Percentiles rank a stretch among this genome's conserved stretches.
phyloP scores from a whole-genome alignment of 1,140 invertebrate genomes.

The Drosophila orosa region DNA sequence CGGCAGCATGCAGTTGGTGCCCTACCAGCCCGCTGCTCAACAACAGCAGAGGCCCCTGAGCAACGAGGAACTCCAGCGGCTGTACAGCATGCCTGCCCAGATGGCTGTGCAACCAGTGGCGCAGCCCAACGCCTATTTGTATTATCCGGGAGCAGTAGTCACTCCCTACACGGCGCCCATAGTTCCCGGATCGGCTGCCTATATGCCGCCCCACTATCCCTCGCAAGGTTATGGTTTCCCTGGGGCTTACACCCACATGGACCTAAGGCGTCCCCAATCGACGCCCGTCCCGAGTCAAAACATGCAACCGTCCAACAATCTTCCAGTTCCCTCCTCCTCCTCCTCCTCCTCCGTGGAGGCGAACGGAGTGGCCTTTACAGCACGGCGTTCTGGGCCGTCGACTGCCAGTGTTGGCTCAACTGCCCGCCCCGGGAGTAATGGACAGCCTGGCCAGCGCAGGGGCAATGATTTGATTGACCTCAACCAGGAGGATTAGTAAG shows the following conservation, averaged over 20 bases:
- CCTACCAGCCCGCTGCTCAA: conserved; percentile 58
- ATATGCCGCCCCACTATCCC: conserved; percentile 75
- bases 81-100: conserved; percentile 78
- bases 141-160: conserved; percentile 52
- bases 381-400: conserved; percentile 31
- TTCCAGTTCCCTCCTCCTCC: neutral
- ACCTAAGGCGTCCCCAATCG: conserved; percentile 48
- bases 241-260: conserved; percentile 54
- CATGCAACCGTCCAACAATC: conserved; percentile 26
- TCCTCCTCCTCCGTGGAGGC: neutral
- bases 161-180: conserved; percentile 57
- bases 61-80: conserved; percentile 72
- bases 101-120: conserved; percentile 60
- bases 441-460: conserved; percentile 38
- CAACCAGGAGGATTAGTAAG: conserved; percentile 77
- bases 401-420: conserved; percentile 2
- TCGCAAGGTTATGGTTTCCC: conserved; percentile 49
- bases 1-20: conserved; percentile 72
- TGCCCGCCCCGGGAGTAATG: conserved; percentile 27
- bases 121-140: conserved; percentile 51
- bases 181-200: conserved; percentile 72
- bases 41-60: conserved; percentile 74
- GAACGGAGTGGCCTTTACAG: conserved; percentile 26
- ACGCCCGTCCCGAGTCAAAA: conserved; percentile 26
- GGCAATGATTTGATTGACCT: conserved; percentile 85